Evolutionary conservation across 2,888 invertebrate species (phyloP), one percentile per base, ranked within the genome.

Genomic region (Chromoteleia sp.): DNA sequence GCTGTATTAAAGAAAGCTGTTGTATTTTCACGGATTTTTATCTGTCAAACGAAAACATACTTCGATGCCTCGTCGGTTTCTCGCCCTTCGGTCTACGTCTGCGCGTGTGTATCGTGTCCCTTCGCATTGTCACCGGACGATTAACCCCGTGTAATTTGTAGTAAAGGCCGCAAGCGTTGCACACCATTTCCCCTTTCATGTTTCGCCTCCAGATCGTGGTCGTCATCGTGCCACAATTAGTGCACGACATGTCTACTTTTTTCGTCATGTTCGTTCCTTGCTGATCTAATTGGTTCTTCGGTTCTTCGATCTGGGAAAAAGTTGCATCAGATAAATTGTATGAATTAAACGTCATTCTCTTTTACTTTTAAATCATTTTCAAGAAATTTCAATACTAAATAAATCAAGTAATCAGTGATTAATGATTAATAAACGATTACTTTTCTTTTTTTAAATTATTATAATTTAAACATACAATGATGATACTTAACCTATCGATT

Each of bases 171-270:
- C 99, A 99, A 41, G 99, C 99, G 93, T 99, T 99, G 93, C 99
- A 99, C 77, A 99, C 99, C 94, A 99, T 98, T 93, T 99, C 98
- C 1, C 99, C 99, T 88, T 97, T 95, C 88, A 97, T 95, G 93
- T 99, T 99, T 86, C 99, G 94, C 88, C 99, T 94, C 99, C 99
- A 99, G 83, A 99, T 96, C 0, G 99, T 99, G 75, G 99, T 99
- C 39, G 97, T 98, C 91, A 96, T 95, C n/a, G 99, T 99, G 84
- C 97, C 96, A 92, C 99, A 99, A 93, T 99, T 99, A 86, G 97
- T 97, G 92, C 99, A 99, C 10, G 96, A 94, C 88, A 99, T 94
- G 89, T 98, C 98, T 19, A 96, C 94, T 90, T 89, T 92, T 83
- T 91, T 91, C 41, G 88, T 79, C 70, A 85, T 83, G 71, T 88